Evolutionary conservation across 2,888 invertebrate species (phyloP).

Genomic region (Plebejus argus): DNA sequence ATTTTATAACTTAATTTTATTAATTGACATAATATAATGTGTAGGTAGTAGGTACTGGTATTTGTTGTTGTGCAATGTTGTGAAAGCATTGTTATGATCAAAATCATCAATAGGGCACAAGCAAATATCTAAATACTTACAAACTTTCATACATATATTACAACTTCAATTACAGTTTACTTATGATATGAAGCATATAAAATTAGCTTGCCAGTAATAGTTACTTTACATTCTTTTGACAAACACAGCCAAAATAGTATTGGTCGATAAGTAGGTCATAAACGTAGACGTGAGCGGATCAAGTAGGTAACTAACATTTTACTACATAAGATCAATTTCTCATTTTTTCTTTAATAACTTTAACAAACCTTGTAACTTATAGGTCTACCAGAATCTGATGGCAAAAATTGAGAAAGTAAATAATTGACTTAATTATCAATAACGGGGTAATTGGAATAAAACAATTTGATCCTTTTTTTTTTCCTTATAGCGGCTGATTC

Average conservation of each 20-base stretch:
- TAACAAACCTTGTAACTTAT: too few relatives aligned
- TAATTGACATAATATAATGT: background rate
- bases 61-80: slow-evolving; percentile 3
- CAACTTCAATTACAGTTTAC: background rate
- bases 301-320: too few relatives aligned
- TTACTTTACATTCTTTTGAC: background rate
- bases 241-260: slow-evolving; percentile 5
- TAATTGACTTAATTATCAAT: too few relatives aligned
- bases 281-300: background rate
- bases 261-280: slow-evolving; percentile 24
- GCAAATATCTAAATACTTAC: background rate
- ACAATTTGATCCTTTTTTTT: too few relatives aligned
- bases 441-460: too few relatives aligned
- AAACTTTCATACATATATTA: background rate
- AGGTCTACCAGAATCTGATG: too few relatives aligned
- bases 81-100: background rate
- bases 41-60: background rate
- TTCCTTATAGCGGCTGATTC: too few relatives aligned
- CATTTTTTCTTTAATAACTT: too few relatives aligned
- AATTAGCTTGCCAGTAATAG: background rate
- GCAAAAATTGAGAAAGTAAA: too few relatives aligned
- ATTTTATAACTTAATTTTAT: background rate
- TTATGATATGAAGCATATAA: background rate
- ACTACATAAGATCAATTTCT: too few relatives aligned
- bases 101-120: background rate